Base-by-base conservation (phyloP, 2,113 vertebrate genomes). In the Heliornis fulica region DNA sequence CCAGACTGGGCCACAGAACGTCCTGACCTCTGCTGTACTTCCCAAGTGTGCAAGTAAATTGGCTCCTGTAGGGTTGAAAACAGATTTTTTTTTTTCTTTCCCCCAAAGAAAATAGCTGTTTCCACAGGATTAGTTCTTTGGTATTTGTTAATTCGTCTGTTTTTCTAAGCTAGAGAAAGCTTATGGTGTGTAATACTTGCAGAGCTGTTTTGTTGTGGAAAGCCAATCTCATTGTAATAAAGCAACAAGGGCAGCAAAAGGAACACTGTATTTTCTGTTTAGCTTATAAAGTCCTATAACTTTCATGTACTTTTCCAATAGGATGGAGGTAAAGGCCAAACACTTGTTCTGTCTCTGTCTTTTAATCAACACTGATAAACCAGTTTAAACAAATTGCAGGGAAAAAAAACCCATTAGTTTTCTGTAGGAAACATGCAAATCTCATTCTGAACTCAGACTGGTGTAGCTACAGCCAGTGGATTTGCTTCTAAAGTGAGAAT, bases 391-490 rank as follows among this genome's bases (percentile, higher is more conserved):
- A 34, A 83, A 82, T 0, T 48, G 29, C 16, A 32, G 13, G 38
- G 48, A 14, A 50, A 25, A 50, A 14, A 22, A 60, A 26, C 75
- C 45, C 45, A 18, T 18, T 11, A 31, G 22, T 29, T 89, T 86
- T 77, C 41, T n/a, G 13, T 54, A 31, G 51, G 72, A 80, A 91
- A 43, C 0, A 0, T 63, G 22, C 0, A 0, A 3, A 3, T 71
- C 22, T 70, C 2, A 8, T 29, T 75, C 51, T 61, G 65, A 87
- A 23, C 40, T 59, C 63, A 21, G n/a, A 6, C 14, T 21, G 57
- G 10, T 36, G 9, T 51, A 41, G 43, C 17, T 78, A 4, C 19
- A 78, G 13, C 25, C 17, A 40, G 26, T 15, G 16, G 56, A 26
- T 83, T 94, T 76, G 22, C 32, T 61, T 64, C 36, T 41, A 1